Conservation (phyloP, 2,113 vertebrate genomes). For the Hippopotamus amphibius region DNA sequence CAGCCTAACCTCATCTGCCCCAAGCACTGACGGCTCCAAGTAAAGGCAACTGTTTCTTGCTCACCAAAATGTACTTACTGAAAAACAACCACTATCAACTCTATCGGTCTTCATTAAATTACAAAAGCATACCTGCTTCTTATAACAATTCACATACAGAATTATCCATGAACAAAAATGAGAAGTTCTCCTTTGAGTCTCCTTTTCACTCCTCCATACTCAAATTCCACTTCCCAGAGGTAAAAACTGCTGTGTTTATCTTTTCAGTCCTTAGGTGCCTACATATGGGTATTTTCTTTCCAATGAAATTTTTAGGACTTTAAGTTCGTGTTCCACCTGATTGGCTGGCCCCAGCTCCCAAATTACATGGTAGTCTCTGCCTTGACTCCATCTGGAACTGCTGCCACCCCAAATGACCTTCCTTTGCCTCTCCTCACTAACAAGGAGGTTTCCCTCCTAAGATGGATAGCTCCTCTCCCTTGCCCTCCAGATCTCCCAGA, state of each 20-base stretch:
- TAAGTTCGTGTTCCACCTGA: neutral
- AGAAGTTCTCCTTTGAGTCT: neutral
- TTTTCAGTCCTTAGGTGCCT: neutral
- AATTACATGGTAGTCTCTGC: neutral
- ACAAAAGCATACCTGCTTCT: neutral
- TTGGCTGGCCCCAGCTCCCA: neutral
- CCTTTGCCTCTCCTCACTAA: neutral
- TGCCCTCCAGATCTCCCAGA: neutral
- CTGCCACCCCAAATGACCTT: neutral
- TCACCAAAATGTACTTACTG: neutral
- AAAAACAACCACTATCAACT: neutral
- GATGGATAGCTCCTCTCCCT: neutral
- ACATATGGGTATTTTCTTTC: neutral
- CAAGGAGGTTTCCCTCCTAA: neutral
- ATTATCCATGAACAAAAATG: neutral
- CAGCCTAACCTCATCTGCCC: neutral
- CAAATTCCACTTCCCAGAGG: neutral
- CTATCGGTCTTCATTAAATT: neutral
- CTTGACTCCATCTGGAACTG: neutral
- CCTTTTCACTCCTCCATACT: neutral
- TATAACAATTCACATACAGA: neutral
- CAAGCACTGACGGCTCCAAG: neutral
- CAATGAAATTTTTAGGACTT: slow-evolving; percentile 7
- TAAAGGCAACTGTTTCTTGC: neutral
- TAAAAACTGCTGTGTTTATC: neutral